Base-by-base conservation (phyloP, 1,140 invertebrate genomes). In the Oedothorax gibbosus region DNA sequence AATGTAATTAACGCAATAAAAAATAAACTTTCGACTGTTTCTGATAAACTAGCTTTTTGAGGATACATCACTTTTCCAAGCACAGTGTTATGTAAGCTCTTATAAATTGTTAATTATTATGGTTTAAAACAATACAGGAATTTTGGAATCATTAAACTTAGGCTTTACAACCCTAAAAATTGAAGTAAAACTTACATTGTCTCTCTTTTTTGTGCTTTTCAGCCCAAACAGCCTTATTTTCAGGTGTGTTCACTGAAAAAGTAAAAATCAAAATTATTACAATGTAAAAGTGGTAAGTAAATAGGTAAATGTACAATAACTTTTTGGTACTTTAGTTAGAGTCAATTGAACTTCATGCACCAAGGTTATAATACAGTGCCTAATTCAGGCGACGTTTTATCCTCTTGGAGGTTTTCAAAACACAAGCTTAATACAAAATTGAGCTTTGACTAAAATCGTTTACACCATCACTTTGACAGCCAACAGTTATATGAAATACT, bases 151-250 rank as follows among this genome's bases (percentile, higher is more conserved):
- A 35, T 35, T 35, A 35, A 35, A 35, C 35, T 60, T 60, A 6
- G 12, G 9, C 9, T 6, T n/a, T 60, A 57, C 2, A n/a, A 60
- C 12, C 3, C 2, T 14, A 12, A n/a, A 60, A 6, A 60, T 60
- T 6, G 3, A 14, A 60, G 35, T 49, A 8, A 10, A 20, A 82
- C 80, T 82, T 64, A 82, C 80, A 82, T 53, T 82, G 69, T 53
- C 80, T 62, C 54, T 82, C 80, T 49, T 82, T 10, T 56, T 53
- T 82, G 14, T 82, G 80, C 21, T 82, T 82, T 65, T 82, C 80
- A 73, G 80, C 80, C 80, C 80, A 82, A 12, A 82, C 10, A 64
- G 80, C 80, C 53, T 82, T 82, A 8, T 82, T 82, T 82, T 72
- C 80, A n/a, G 80, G 80, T 21, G 80, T 64, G 65, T 82, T 82